These are phyloP conservation scores for Bos javanicus DNA, from an alignment of 2,113 vertebrate genomes.

Conservation along the genomic window DNA sequence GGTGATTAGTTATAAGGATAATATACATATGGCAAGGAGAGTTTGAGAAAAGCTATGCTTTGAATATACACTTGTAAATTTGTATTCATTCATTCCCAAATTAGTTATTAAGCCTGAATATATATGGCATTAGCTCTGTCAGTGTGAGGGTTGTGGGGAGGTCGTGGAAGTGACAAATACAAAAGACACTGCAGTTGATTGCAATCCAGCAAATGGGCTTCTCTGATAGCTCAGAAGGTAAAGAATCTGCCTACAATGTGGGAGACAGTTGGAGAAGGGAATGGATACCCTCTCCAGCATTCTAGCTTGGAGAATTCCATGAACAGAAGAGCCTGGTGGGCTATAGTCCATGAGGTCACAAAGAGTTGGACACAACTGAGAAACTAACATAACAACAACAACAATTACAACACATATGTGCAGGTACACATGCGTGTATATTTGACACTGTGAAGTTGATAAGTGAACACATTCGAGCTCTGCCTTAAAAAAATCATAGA, in stretches of 20 bases:
- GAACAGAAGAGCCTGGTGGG: background rate
- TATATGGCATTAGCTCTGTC: background rate
- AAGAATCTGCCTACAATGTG: background rate
- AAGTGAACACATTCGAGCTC: background rate
- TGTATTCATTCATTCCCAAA: background rate
- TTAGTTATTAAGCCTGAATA: background rate
- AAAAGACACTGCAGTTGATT: background rate
- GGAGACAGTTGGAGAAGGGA: background rate
- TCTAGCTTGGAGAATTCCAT: background rate
- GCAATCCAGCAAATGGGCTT: background rate
- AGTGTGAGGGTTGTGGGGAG: background rate
- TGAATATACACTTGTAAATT: background rate
- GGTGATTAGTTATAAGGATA: background rate
- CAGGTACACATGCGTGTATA: accelerated
- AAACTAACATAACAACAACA: background rate
- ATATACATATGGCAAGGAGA: background rate
- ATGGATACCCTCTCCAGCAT: background rate
- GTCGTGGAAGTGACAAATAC: background rate
- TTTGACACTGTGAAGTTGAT: accelerated
- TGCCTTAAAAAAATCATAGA: background rate
- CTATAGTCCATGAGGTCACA: background rate
- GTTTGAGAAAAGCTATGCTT: background rate
- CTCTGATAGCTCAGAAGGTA: background rate
- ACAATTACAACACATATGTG: background rate
- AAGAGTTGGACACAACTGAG: background rate